phyloP scores from a whole-genome alignment of 2,797 vertebrate genomes.

The Xiphorhynchus erythropygius region DNA sequence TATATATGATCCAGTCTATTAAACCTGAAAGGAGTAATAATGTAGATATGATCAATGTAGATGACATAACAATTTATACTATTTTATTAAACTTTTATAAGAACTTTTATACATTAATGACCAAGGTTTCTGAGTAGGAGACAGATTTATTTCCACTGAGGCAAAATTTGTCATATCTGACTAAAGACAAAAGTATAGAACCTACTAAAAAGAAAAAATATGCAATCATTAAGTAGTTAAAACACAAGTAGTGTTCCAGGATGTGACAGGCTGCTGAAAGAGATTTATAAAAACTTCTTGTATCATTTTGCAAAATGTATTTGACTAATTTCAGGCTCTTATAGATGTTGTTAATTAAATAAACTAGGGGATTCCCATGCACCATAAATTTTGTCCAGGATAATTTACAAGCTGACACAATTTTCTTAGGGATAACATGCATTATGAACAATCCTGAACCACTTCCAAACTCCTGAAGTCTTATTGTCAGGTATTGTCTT shows the following conservation, averaged over 20 bases:
- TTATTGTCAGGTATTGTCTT: neutral
- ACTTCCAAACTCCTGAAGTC: neutral
- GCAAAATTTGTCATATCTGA: neutral
- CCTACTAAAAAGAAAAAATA: neutral
- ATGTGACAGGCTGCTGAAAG: neutral
- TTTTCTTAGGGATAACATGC: neutral
- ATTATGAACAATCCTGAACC: neutral
- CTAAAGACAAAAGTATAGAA: neutral
- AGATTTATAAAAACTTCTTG: neutral
- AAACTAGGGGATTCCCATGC: accelerated
- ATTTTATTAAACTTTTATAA: neutral
- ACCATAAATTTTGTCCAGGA: neutral
- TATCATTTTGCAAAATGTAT: neutral
- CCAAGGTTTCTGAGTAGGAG: neutral
- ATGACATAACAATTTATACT: neutral
- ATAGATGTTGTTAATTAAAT: neutral
- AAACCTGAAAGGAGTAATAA: neutral
- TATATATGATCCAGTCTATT: neutral
- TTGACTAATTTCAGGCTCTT: neutral
- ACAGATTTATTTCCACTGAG: neutral
- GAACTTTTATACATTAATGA: neutral
- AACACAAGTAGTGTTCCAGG: neutral
- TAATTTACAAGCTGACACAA: neutral
- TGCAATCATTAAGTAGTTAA: neutral
- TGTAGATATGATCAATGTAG: neutral